Base-by-base conservation (phyloP, 2,888 invertebrate genomes). In the Macrosoma leucophasiata region DNA sequence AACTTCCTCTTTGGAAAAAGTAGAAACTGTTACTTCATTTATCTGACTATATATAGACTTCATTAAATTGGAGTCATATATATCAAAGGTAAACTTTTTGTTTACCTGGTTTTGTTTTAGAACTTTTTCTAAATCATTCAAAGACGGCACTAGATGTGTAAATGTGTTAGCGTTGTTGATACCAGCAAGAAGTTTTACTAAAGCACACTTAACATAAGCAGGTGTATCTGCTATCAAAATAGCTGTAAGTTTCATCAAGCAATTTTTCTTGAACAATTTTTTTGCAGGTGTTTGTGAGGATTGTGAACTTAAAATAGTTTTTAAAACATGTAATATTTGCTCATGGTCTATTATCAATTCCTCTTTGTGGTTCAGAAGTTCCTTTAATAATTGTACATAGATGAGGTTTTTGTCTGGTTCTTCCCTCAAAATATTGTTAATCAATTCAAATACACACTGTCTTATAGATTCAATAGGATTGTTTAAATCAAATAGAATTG, bases 331-430 rank as follows among this genome's bases (percentile, higher is more conserved):
- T 0, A 87, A 76, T 10, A 91, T 65, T 57, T 93, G 92, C 41
- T 91, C 88, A 19, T 86, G 69, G 52, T 93, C 93, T 41, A 91
- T 62, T 14, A 85, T 45, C 21, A 93, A 75, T 58, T 92, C 93
- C 33, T 86, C 72, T 39, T 72, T 73, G 23, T 87, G 84, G 3
- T 56, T 45, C n/a, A 68, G 36, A 1, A 90, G 41, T 50, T 87
- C 78, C 34, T 75, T 62, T 12, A 88, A 45, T 4, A 89, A 48
- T 2, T 81, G 58, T 11, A 74, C 60, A 42, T 86, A 85, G 6
- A 76, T 58, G 2, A 73, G 47, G 1, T 71, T 71, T 15, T 74
- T 62, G 32, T 73, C 62, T 1, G 66, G 55, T 15, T 62, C 57
- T 28, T 62, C 60, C 36, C 66, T 48, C 6, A 74, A 33, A 17